Percentiles rank a stretch among this genome's conserved stretches.
phyloP scores from a whole-genome alignment of 92 coral and sea anemone genomes.

The Bergia puertoricense region DNA sequence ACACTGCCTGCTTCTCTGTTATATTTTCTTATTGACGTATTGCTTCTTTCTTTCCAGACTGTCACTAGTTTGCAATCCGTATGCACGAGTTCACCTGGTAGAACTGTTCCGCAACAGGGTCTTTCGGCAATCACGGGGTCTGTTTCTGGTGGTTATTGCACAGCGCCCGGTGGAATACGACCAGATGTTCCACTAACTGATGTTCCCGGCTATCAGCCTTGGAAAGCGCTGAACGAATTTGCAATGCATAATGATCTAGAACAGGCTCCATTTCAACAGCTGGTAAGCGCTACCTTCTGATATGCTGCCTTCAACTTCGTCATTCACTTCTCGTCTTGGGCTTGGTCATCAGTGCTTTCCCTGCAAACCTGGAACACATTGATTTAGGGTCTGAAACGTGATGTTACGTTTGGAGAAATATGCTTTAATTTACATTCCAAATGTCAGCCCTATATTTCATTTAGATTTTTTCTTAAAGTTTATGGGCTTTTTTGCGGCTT shows the following conservation, averaged over 20 bases:
- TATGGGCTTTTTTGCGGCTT: neutral
- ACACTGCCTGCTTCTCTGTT: neutral
- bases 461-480: neutral
- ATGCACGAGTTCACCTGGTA: conserved; percentile 53
- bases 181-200: conserved; percentile 81
- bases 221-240: conserved; percentile 98
- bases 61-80: conserved; percentile 85
- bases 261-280: conserved; percentile 95
- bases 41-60: conserved; percentile 56
- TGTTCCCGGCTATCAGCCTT: conserved; percentile 93
- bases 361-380: neutral
- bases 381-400: neutral
- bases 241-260: conserved; percentile 98
- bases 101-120: conserved; percentile 66
- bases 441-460: neutral
- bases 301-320: neutral
- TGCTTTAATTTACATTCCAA: neutral
- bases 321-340: neutral
- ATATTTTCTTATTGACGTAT: conserved; percentile 10
- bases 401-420: neutral
- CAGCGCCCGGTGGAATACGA: conserved; percentile 72
- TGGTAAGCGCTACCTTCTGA: conserved; percentile 74
- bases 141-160: conserved; percentile 65
- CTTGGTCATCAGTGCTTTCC: neutral
- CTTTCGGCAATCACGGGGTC: conserved; percentile 84